These are phyloP conservation scores for Danionella dracula DNA, from an alignment of 2,797 vertebrate genomes.

Conservation along the genomic window DNA sequence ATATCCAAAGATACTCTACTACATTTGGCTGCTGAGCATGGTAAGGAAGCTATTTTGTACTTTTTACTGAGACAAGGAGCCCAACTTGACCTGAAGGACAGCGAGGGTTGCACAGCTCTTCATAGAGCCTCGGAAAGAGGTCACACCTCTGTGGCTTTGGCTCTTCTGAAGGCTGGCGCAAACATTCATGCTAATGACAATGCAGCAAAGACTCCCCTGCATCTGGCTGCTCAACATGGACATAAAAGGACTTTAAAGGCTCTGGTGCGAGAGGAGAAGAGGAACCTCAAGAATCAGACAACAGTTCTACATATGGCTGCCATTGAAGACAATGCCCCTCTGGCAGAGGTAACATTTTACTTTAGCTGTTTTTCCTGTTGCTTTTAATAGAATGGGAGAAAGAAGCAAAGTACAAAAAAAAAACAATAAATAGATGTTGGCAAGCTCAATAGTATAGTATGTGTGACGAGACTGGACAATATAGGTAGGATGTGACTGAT, in stretches of 20 bases:
- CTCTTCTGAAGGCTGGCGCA: constrained; percentile 56
- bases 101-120: constrained; percentile 61
- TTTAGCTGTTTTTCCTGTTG: too few species aligned
- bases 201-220: constrained; percentile 56
- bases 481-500: too few species aligned
- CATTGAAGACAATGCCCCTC: constrained; percentile 54
- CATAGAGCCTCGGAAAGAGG: constrained; percentile 68
- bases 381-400: too few species aligned
- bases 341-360: constrained; percentile 49
- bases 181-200: constrained; percentile 57
- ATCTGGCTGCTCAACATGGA: constrained; percentile 60
- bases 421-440: too few species aligned
- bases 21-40: constrained; percentile 64
- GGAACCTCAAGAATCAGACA: constrained; percentile 50
- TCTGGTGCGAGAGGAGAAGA: constrained; percentile 64
- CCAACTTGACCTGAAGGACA: constrained; percentile 59
- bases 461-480: too few species aligned
- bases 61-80: constrained; percentile 66
- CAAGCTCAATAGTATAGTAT: too few species aligned
- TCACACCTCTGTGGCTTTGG: constrained; percentile 43
- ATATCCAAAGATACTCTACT: constrained; percentile 63
- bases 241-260: constrained; percentile 50
- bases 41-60: constrained; percentile 53
- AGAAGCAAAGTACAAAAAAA: too few species aligned
- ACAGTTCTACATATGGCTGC: constrained; percentile 68